Conservation (phyloP, 2,113 vertebrate genomes). For the Pedionomus torquatus region DNA sequence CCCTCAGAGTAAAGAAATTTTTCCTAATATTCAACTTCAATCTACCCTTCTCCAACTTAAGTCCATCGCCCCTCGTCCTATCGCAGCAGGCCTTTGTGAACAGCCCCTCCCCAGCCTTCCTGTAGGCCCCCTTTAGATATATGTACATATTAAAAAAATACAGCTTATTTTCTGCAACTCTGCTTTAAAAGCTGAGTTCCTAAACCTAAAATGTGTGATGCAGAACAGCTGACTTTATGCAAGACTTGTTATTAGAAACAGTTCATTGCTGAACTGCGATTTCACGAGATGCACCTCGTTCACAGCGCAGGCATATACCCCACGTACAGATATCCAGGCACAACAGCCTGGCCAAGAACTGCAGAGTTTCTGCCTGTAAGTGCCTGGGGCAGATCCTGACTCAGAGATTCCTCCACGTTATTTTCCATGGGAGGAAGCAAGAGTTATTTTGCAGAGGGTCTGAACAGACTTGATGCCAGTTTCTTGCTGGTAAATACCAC, state of each 20-base stretch:
- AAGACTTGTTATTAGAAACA: slow-evolving; percentile 58
- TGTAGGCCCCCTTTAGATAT: too few relatives aligned
- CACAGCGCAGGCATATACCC: not conserved
- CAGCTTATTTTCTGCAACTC: slow-evolving; percentile 1
- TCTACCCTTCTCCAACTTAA: too few relatives aligned
- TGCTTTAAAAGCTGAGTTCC: slow-evolving; percentile 2
- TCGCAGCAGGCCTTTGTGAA: too few relatives aligned
- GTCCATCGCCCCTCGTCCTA: too few relatives aligned
- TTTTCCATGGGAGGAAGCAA: slow-evolving; percentile 55
- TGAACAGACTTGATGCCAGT: slow-evolving; percentile 15
- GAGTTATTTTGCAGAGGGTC: slow-evolving; percentile 13
- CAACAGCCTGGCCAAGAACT: not conserved
- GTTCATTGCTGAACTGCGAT: not conserved
- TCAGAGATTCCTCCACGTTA: slow-evolving; percentile 42
- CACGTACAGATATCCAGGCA: not conserved
- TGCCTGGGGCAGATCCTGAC: slow-evolving; percentile 54
- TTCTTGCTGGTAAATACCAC: slow-evolving; percentile 49
- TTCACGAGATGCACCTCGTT: not conserved
- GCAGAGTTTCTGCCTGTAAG: not conserved
- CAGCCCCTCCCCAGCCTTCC: too few relatives aligned
- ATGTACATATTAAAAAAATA: not conserved
- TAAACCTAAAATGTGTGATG: not conserved
- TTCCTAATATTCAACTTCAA: too few relatives aligned
- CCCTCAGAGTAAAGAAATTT: too few relatives aligned
- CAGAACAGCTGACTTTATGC: slow-evolving; percentile 53